Conservation (phyloP, 30 jellyfish, hydroid and myxozoan species). For the Chironex yamaguchii region DNA sequence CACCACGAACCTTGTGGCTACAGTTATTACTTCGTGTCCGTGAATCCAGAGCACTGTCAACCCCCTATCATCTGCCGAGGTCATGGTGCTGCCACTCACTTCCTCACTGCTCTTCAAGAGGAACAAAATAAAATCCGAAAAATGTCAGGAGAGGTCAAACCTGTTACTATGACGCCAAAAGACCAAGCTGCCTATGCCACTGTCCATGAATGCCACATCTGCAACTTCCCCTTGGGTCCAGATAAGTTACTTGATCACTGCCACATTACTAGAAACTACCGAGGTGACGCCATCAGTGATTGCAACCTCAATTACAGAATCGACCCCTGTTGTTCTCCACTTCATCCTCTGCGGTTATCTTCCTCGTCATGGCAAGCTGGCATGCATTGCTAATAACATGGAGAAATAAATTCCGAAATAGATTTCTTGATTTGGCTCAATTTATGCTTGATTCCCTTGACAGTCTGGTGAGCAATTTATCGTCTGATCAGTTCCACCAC, state of each 20-base stretch:
- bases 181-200: constrained; percentile 3
- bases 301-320: constrained; percentile 49
- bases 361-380: too few relatives aligned
- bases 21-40: constrained; percentile 33
- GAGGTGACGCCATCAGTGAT: constrained; percentile 62
- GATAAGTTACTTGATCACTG: constrained; percentile 51
- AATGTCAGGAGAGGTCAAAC: not conserved
- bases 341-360: too few relatives aligned
- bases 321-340: too few relatives aligned
- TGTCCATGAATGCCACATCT: constrained; percentile 16
- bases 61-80: constrained; percentile 58
- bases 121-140: constrained; percentile 22
- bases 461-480: too few relatives aligned
- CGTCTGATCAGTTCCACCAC: too few relatives aligned
- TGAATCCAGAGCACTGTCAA: not conserved
- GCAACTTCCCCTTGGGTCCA: constrained; percentile 38
- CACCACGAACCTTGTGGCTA: constrained; percentile 57
- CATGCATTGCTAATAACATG: too few relatives aligned
- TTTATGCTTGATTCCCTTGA: too few relatives aligned
- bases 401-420: too few relatives aligned
- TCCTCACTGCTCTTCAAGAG: constrained; percentile 13
- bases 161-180: constrained; percentile 29
- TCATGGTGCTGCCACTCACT: constrained; percentile 46
- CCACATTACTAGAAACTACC: constrained; percentile 67
- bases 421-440: too few relatives aligned